A percentile compares a stretch with the other conserved stretches of the same genome.
phyloP scores from a whole-genome alignment of 2,797 vertebrate genomes.

The Syngnathus rostellatus region DNA sequence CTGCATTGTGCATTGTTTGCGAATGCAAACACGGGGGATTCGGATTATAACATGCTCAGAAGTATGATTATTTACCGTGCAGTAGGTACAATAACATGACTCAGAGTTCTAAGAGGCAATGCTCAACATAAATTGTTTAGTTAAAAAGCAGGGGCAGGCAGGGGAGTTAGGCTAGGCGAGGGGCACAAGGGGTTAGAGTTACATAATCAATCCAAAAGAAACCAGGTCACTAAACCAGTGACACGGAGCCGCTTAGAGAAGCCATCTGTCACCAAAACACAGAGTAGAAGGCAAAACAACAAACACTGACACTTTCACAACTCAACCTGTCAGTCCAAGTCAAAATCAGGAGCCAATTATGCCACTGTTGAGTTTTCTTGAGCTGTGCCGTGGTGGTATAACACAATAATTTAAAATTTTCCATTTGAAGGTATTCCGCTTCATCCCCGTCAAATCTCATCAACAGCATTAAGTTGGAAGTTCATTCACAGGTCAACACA shows the following conservation, averaged over 20 bases:
- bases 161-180: conserved; percentile 13
- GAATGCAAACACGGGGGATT: not conserved
- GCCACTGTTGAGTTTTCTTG: not conserved
- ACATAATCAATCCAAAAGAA: conserved; percentile 58
- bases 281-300: conserved; percentile 14
- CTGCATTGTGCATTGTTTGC: not conserved
- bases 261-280: conserved; percentile 50
- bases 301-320: conserved; percentile 9
- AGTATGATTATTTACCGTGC: not conserved
- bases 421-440: not conserved
- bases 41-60: not conserved
- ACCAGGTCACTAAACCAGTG: conserved; percentile 60
- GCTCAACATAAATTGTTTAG: conserved; percentile 41
- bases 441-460: not conserved
- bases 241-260: conserved; percentile 49
- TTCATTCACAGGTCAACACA: too few species aligned
- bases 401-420: not conserved
- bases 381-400: not conserved
- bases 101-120: conserved; percentile 1
- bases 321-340: conserved; percentile 6
- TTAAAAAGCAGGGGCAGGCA: conserved; percentile 41
- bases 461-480: too few species aligned
- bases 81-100: conserved; percentile 7
- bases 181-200: conserved; percentile 42
- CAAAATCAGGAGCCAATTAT: not conserved